phyloP scores from a whole-genome alignment of 1,140 invertebrate genomes.

The Marisa cornuarietis region DNA sequence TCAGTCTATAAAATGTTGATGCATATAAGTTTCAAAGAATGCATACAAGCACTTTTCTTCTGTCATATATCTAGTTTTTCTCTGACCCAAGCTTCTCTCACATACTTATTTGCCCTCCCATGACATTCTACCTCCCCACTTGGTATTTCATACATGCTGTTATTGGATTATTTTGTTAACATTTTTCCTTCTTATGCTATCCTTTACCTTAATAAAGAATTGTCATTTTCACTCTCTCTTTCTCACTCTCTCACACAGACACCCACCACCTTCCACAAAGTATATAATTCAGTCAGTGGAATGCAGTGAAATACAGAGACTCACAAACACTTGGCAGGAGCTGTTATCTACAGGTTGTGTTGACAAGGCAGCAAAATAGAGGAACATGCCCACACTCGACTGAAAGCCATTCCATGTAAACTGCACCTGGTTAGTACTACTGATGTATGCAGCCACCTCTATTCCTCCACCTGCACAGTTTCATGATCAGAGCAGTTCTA shows the following conservation, averaged over 20 bases:
- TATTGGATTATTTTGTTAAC: too few species aligned
- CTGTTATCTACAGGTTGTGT: constrained; percentile 27
- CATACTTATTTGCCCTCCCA: too few species aligned
- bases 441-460: constrained; percentile 25
- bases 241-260: neutral
- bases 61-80: too few species aligned
- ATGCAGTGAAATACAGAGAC: constrained; percentile 12
- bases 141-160: neutral
- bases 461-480: constrained; percentile 39
- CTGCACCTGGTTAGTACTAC: constrained; percentile 23
- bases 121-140: too few species aligned
- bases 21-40: too few species aligned
- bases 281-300: neutral
- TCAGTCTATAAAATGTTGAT: too few species aligned
- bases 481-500: neutral
- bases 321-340: constrained; percentile 45
- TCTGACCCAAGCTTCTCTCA: too few species aligned
- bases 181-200: too few species aligned
- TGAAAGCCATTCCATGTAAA: constrained; percentile 42
- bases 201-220: neutral
- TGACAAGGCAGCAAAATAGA: constrained; percentile 47
- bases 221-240: neutral
- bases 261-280: neutral
- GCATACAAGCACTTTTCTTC: too few species aligned
- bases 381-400: constrained; percentile 43